Evolutionary conservation across 2,888 invertebrate genomes (phyloP).

Genomic region (Orthosia gothica): DNA sequence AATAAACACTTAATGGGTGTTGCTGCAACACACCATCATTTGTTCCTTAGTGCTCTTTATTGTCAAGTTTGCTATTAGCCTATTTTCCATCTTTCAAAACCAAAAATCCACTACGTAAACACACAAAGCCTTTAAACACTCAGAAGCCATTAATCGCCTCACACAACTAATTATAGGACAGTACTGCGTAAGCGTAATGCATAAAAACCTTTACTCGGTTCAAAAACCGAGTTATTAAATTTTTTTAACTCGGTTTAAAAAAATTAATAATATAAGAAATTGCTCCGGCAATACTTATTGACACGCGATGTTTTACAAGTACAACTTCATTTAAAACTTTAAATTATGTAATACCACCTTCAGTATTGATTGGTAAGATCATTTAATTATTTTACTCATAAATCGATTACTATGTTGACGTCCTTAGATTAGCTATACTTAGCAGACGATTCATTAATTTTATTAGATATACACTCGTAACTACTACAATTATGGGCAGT

Average conservation of each 20-base stretch:
- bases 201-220: slow-evolving; percentile 22
- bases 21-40: slow-evolving; percentile 7
- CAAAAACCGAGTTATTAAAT: slow-evolving; percentile 38
- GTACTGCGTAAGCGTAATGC: slow-evolving; percentile 12
- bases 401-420: slow-evolving; percentile 4
- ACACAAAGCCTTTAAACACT: slow-evolving; percentile 23
- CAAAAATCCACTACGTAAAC: slow-evolving; percentile 23
- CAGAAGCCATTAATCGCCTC: slow-evolving; percentile 23
- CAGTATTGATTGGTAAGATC: slow-evolving; percentile 23
- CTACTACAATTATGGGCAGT: slow-evolving; percentile 1
- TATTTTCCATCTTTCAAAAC: slow-evolving; percentile 30
- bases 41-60: background rate
- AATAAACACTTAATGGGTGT: slow-evolving; percentile 6
- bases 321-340: slow-evolving; percentile 52
- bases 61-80: slow-evolving; percentile 45
- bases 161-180: slow-evolving; percentile 33
- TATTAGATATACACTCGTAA: background rate
- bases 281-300: slow-evolving; percentile 15
- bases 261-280: slow-evolving; percentile 27
- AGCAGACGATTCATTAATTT: background rate
- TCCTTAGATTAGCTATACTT: background rate
- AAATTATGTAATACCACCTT: slow-evolving; percentile 18
- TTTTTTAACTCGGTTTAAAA: too few relatives aligned
- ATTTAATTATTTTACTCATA: slow-evolving; percentile 1
- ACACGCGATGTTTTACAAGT: slow-evolving; percentile 28